Evolutionary conservation across 2,113 vertebrate genomes (phyloP).

Genomic region (Cervus canadensis): DNA sequence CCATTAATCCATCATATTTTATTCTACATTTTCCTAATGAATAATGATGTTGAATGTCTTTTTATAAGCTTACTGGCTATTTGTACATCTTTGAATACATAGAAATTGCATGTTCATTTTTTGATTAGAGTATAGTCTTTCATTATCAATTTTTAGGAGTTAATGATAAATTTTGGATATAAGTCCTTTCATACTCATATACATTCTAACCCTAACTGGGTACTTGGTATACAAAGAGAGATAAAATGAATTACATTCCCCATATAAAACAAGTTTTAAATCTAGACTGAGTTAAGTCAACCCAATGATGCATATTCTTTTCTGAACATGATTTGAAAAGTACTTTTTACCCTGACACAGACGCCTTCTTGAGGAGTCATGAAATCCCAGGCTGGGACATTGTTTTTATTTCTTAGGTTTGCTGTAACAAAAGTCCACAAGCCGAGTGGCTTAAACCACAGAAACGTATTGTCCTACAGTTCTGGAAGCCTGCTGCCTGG

Average conservation of each 20-base stretch:
- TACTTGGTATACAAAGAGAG: background rate
- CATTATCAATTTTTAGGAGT: background rate
- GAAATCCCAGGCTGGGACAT: background rate
- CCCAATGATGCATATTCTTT: background rate
- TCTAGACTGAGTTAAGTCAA: background rate
- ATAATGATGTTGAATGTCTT: background rate
- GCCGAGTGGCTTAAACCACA: background rate
- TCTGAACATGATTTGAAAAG: background rate
- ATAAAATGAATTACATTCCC: background rate
- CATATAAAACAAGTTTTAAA: background rate
- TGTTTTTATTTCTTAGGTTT: background rate
- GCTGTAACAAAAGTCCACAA: background rate
- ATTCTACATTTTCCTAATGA: background rate
- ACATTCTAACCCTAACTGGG: background rate
- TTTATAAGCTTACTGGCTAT: background rate
- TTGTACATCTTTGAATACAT: background rate
- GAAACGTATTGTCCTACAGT: fast-evolving
- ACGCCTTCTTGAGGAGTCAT: background rate
- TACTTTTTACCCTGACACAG: background rate
- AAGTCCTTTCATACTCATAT: background rate
- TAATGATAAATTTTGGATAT: background rate
- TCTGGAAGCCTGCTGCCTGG: background rate
- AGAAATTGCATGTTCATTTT: background rate
- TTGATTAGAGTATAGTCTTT: background rate
- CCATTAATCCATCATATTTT: background rate